Conservation (phyloP, 2,888 invertebrate genomes). For the Nephrotoma appendiculata region DNA sequence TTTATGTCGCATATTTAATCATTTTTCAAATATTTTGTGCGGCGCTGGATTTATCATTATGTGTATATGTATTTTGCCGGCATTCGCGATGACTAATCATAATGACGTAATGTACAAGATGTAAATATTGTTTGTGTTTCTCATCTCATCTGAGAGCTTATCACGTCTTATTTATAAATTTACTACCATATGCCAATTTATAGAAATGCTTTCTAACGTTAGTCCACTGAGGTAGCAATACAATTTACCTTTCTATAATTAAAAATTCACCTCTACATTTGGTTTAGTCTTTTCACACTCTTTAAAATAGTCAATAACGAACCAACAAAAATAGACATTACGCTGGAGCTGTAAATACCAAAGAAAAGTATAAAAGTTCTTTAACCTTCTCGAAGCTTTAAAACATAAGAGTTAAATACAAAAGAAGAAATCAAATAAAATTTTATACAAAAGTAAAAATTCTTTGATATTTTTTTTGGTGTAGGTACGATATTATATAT, state of each 20-base stretch:
- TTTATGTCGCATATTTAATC: not conserved
- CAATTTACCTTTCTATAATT: not conserved
- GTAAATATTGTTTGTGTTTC: not conserved
- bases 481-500: not conserved
- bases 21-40: not conserved
- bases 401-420: not conserved
- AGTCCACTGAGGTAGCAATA: not conserved
- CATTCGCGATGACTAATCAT: not conserved
- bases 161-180: not conserved
- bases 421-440: not conserved
- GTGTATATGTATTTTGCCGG: too few relatives aligned
- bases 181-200: not conserved
- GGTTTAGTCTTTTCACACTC: not conserved
- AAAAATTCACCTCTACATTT: not conserved
- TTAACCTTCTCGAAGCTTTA: not conserved
- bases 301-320: not conserved
- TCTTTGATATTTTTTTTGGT: not conserved
- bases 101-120: not conserved
- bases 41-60: not conserved
- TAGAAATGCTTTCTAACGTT: not conserved
- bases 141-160: not conserved
- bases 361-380: not conserved
- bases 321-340: not conserved
- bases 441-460: not conserved
- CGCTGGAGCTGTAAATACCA: not conserved